Base-by-base conservation (phyloP, 2,113 vertebrate genomes). In the Engystomops pustulosus region DNA sequence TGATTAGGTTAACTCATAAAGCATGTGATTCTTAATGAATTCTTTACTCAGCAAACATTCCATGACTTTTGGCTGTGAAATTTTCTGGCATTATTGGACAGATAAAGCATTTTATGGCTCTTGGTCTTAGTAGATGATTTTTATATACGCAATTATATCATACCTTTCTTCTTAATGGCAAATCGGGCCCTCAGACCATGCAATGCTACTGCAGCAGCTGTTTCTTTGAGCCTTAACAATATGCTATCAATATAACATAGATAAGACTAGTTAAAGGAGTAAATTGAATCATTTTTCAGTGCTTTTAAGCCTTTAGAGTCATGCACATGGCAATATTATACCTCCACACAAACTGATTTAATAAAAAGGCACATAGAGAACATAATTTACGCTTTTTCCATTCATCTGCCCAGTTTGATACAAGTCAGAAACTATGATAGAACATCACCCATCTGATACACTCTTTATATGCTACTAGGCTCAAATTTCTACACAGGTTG, bases 31-130 rank as follows among this genome's bases (percentile, higher is more conserved):
- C 60, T 77, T 84, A 84, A 84, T 84, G 82, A 78, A 84, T 84
- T 41, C 82, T 84, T 84, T 84, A 55, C 60, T 84, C 82, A 84
- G 82, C 82, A 84, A 84, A 84, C 82, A 84, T 84, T 84, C 60
- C 60, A 68, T 84, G 82, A 69, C 72, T 84, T 77, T 84, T 84
- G 82, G 72, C 82, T 78, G 72, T 68, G 60, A 77, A 78, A 69
- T 18, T n/a, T 23, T 41, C 23, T 77, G 41, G 58, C 58, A 84
- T 78, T 84, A 77, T 76, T 65, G 25, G 67, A 49, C 32, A 77
- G 47, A 78, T 84, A 84, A 84, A 84, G 82, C 32, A 20, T 84
- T 84, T 84, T 84, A 84, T 69, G 75, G 44, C 82, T 53, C 6
- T 77, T 77, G 71, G 38, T 84, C 45, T 69, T 84, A 68, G 41